Base-by-base conservation (phyloP, 2,113 vertebrate genomes). In the Ramphastos sulfuratus region DNA sequence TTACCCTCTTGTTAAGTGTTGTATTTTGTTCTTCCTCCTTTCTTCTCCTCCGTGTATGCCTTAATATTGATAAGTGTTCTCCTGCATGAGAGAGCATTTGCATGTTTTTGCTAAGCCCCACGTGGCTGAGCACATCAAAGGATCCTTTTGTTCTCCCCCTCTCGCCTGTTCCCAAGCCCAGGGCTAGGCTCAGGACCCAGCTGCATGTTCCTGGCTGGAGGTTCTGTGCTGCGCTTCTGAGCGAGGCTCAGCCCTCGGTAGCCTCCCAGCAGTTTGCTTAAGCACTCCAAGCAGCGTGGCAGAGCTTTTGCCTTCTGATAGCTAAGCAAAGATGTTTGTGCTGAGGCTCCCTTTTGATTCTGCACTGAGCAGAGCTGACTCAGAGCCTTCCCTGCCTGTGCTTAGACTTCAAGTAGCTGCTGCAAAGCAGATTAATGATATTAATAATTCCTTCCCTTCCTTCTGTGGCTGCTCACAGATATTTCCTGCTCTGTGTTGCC, bases 31-130 rank as follows among this genome's bases (percentile, higher is more conserved):
- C 94, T 95, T 94, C 87, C 82, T 76, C 85, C 93, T 97, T 97
- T 97, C 96, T 97, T 97, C 96, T 97, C 89, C 95, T 87, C 85
- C 10, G 4, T 96, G 95, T 95, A 90, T 70, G 95, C 95, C 95
- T 97, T 95, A 97, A 97, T 97, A 98, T 97, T 96, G 96, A 97
- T 96, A 97, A 96, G 94, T 93, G 89, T 91, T 96, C 93, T 85
- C 78, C 35, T 54, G 92, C 91, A 54, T 37, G 82, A 84, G 87
- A 80, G 94, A 95, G 37, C 66, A 96, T 97, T 97, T 96, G 94
- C 96, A 97, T 98, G 95, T 94, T 46, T 50, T 93, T 86, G 94
- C 87, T 86, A 52, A 95, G 76, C 95, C 58, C 61, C 64, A 10
- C 28, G 82, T 80, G 95, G 90, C 52, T 52, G 78, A 85, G 72